Base-by-base conservation (phyloP, 2,113 vertebrate species). In the Notiomystis cincta region DNA sequence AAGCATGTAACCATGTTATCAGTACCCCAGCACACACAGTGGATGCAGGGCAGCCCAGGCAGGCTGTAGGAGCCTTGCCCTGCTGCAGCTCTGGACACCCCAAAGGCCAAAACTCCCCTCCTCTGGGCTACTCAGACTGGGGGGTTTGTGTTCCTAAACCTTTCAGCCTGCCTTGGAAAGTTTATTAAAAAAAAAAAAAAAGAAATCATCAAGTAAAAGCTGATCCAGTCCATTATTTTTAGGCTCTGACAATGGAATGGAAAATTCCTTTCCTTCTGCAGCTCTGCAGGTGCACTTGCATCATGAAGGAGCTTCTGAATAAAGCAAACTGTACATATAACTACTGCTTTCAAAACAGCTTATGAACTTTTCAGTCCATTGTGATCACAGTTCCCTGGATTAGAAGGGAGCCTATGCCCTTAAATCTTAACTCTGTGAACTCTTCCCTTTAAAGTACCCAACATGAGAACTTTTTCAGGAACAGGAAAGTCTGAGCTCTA, bases 391-490 rank as follows among this genome's bases (percentile, higher is more conserved):
- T 87, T 95, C 91, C 57, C 87, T 76, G 87, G 79, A 97, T 87
- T 92, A 94, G 94, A 94, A 96, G 96, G 89, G 69, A 94, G 89
- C 95, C 87, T 71, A 30, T 96, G 89, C 89, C 94, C 94, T 95
- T 91, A 95, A 90, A 95, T 95, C 96, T 92, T 95, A 96, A 96
- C 94, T 96, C 87, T 91, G 82, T 95, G 95, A 97, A 94, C 93
- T 82, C 83, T 82, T 84, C 67, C 48, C 77, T 97, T 97, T 97
- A 75, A 95, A 96, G 93, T 76, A 87, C 77, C 73, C 93, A 67
- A 95, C 91, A 76, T 82, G 89, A 95, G 91, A 96, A 97, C 95
- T 95, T 96, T 95, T 95, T 84, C 83, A 95, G 96, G 91, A 94
- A 96, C 61, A 89, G 93, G 77, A 89, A 96, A 91, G 87, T 87